Evolutionary conservation across 2,113 vertebrate species (phyloP), one percentile per base, ranked within the genome.

Genomic region (Dissostichus mawsoni): DNA sequence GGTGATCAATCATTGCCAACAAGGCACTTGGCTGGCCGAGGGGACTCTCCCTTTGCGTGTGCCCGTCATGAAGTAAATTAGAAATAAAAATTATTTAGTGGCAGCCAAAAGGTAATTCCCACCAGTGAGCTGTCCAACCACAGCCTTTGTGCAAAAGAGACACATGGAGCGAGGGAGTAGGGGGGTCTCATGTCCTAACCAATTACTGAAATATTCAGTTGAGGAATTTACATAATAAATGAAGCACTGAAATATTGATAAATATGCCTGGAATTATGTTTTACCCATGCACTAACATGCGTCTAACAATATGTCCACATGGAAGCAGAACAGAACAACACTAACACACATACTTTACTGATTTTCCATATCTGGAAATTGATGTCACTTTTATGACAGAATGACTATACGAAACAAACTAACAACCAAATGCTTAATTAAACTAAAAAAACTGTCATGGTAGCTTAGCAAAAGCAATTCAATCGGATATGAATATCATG

Each of bases 1-100:
- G 97, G 97, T 99, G 95, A 99, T 99, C 98, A 99, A 99, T 99
- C 98, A 99, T 97, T 98, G 97, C 98, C 98, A 99, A 99, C 96
- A 87, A 99, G 98, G 96, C 96, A 95, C 95, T 93, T 94, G 94
- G 96, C 96, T 94, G 84, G 80, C 89, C 74, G 78, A 85, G 82
- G 85, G 88, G 89, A 89, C 85, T 87, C 88, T 90, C 90, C 92
- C 85, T 88, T 90, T 78, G 91, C 92, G 86, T 92, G 90, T 91
- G 93, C 88, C 92, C 63, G 83, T 94, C 92, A 90, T 85, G 85
- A 93, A 94, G 92, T 82, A 70, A 90, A 88, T 90, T 92, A 90
- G 93, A 85, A 91, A 94, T 92, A 92, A 94, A 93, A 94, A 93
- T 88, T 94, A 91, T 93, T 92, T 93, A 88, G 89, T 85, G 89